Evolutionary conservation across 2,113 vertebrate species (phyloP), one percentile per base, ranked within the genome.

Genomic region (Protomyctophum bolini): DNA sequence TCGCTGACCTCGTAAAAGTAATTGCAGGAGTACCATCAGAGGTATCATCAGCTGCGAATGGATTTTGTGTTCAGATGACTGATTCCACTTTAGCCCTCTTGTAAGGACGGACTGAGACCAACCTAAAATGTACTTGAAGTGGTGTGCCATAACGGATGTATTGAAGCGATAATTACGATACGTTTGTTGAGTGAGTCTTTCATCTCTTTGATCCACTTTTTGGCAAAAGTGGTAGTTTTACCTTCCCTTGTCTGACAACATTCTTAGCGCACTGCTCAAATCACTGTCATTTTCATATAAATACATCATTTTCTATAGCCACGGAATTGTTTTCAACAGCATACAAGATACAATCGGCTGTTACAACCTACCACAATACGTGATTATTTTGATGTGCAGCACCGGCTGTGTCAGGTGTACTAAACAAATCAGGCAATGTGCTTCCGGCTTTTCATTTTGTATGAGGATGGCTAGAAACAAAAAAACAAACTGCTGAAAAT

Each of bases 231-330:
- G 66, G 12, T 72, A 83, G 73, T 80, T 84, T 58, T 41, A 3
- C 59, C 63, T 68, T 75, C 61, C 75, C 77, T 84, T 80, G 81
- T 78, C 80, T 75, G 77, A 83, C 50, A 73, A 74, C 86, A 81
- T 76, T 79, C 72, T 50, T 52, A 54, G 46, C 47, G 8, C 7
- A 63, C 46, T 65, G 82, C 81, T 82, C 48, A 74, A 68, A 76
- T 51, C 21, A 45, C 1, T 2, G 51, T 7, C 64, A 29, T 63
- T 14, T 28, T 78, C 73, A 66, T 84, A 11, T 72, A 87, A 84
- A 66, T 14, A 54, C 68, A 41, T 52, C 58, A 71, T 61, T 60
- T 58, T 67, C 63, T 41, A 41, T 41, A 52, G 66, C 82, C 33
- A 58, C 58, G 55, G 21, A 45, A 65, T 75, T 84, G 70, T 6